A percentile compares a stretch with the other conserved stretches of the same genome.
Conservation (phyloP, 92 coral and sea anemone genomes). For the Desmophyllum pertusum region DNA sequence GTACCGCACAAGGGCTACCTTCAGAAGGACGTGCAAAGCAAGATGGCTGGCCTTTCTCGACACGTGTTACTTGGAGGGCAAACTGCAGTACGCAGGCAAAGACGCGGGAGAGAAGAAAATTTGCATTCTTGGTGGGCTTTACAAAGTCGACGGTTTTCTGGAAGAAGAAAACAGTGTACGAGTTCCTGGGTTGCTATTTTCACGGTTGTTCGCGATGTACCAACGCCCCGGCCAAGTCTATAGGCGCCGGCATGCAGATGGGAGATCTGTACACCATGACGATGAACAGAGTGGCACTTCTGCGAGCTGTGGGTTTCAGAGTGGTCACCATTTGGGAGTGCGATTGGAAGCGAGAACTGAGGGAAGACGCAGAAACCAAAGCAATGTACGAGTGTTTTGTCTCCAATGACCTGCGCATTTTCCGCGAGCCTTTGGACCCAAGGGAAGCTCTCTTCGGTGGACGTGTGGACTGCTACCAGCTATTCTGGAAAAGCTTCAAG, state of each 20-base stretch:
- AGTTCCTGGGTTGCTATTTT: background rate
- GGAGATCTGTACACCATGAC: background rate
- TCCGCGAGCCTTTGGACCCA: background rate
- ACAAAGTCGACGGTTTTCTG: background rate
- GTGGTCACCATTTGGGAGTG: constrained; percentile 4
- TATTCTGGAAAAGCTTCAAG: background rate
- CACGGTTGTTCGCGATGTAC: background rate
- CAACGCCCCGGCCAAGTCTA: background rate
- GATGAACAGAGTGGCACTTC: background rate
- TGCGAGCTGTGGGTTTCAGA: background rate
- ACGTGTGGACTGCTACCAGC: background rate
- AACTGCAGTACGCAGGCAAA: background rate
- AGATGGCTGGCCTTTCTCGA: background rate
- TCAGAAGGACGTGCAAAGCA: background rate
- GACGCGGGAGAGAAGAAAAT: background rate
- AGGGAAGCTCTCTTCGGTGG: background rate
- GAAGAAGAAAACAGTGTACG: background rate
- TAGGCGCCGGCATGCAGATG: background rate
- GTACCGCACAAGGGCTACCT: constrained; percentile 25
- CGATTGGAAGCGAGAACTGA: background rate
- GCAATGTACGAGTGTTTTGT: background rate
- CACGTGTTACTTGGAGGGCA: background rate
- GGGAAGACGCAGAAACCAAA: background rate
- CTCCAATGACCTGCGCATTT: background rate
- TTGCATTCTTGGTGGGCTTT: background rate